Evolutionary conservation across 2,888 invertebrate genomes (phyloP).

Genomic region (Lypha dubia): DNA sequence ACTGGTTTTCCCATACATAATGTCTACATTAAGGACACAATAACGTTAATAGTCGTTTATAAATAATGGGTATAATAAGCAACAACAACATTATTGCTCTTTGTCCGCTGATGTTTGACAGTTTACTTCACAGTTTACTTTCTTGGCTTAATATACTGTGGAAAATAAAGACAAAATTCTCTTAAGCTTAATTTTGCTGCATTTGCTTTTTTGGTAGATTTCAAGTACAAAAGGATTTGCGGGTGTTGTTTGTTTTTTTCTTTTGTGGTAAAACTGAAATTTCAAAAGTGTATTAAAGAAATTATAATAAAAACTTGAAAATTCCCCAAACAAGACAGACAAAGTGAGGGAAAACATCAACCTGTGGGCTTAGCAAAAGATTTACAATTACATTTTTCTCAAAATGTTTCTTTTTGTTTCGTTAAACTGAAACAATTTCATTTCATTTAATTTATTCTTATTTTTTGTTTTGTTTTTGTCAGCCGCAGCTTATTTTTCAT

Average conservation of each 20-base stretch:
- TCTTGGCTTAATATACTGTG: background rate
- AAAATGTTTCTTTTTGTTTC: conserved; percentile 8
- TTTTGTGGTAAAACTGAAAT: background rate
- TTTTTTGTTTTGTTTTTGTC: background rate
- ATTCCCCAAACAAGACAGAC: conserved; percentile 1
- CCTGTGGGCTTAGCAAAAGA: conserved; percentile 48
- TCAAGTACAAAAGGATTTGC: background rate
- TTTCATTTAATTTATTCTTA: background rate
- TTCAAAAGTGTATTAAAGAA: background rate
- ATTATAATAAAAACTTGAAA: conserved; percentile 27
- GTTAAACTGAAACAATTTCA: conserved; percentile 28
- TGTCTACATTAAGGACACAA: too few relatives aligned
- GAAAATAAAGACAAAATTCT: conserved; percentile 20
- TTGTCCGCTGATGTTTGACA: conserved; percentile 1
- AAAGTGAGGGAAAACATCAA: conserved; percentile 22
- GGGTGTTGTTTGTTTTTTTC: background rate
- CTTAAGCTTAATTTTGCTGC: background rate
- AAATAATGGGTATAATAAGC: too few relatives aligned
- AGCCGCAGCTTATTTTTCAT: background rate
- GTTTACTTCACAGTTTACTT: too few relatives aligned
- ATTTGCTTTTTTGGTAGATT: background rate
- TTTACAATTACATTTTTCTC: conserved; percentile 42
- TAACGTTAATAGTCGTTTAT: too few relatives aligned
- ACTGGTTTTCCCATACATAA: too few relatives aligned
- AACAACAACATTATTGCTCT: background rate